Conservation (phyloP, 1,140 invertebrate species). For the Diorhabda elongata region DNA sequence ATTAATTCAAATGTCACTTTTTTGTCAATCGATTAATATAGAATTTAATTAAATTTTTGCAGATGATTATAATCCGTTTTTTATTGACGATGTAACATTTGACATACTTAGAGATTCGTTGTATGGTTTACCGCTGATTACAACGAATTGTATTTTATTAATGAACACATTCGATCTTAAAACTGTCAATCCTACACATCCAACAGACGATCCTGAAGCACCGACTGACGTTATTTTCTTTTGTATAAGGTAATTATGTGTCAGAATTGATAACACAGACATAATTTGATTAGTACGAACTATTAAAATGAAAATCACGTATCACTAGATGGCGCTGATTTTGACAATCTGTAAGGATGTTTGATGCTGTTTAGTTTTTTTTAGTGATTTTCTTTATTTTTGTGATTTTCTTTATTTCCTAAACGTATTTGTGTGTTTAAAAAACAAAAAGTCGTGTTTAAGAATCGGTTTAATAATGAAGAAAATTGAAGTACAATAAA, state of each 20-base stretch:
- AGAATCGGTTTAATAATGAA: too few relatives aligned
- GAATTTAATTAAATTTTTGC: neutral
- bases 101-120: slow-evolving; percentile 4
- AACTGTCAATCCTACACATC: slow-evolving; percentile 13
- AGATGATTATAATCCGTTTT: slow-evolving; percentile 8
- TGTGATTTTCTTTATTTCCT: too few relatives aligned
- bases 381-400: too few relatives aligned
- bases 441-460: too few relatives aligned
- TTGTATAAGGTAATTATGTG: slow-evolving; percentile 4
- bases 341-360: too few relatives aligned
- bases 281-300: too few relatives aligned
- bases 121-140: neutral
- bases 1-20: neutral
- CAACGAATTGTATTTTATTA: slow-evolving; percentile 7
- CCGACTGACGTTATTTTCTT: slow-evolving; percentile 16
- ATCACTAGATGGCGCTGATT: too few relatives aligned
- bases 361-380: too few relatives aligned
- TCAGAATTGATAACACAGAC: too few relatives aligned
- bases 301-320: too few relatives aligned
- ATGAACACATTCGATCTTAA: slow-evolving; percentile 11
- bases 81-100: neutral
- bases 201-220: neutral
- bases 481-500: too few relatives aligned
- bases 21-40: neutral
- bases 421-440: too few relatives aligned